Percentiles rank a stretch among this genome's conserved stretches.
Conservation (phyloP, 2,888 invertebrate genomes). For the Dendrolimus houi region DNA sequence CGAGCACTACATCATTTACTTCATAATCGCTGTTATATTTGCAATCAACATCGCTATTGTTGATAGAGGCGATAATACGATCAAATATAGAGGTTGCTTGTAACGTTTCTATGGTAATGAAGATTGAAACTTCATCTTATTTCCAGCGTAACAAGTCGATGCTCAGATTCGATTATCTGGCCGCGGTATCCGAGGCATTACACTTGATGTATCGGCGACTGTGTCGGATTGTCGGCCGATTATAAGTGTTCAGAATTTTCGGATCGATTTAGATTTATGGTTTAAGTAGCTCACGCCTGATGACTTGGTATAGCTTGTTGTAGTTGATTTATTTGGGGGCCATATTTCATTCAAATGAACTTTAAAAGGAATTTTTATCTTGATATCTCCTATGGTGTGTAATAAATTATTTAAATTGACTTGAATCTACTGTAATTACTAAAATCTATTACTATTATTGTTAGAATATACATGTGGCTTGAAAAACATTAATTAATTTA, state of each 20-base stretch:
- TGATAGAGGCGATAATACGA: conserved; percentile 34
- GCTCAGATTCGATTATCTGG: conserved; percentile 75
- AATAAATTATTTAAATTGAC: no score
- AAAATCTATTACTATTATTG: no score
- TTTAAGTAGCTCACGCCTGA: neutral
- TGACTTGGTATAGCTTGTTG: neutral
- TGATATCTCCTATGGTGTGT: no score
- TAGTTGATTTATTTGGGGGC: neutral
- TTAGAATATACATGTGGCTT: no score
- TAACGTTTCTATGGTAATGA: conserved; percentile 33
- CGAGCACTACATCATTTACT: neutral
- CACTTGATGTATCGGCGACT: conserved; percentile 74
- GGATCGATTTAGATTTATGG: neutral
- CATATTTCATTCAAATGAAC: neutral
- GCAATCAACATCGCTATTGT: conserved; percentile 11
- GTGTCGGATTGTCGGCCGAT: conserved; percentile 66
- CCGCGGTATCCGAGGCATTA: conserved; percentile 74
- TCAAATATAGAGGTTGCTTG: conserved; percentile 25
- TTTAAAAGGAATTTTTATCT: no score
- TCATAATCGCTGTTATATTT: no score
- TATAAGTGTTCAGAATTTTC: neutral
- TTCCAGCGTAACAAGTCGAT: conserved; percentile 73
- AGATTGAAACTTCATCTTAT: conserved; percentile 67
- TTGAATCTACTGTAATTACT: no score
- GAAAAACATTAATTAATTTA: no score